Evolutionary conservation across 2,113 vertebrate species (phyloP).

Genomic region (Cettia cetti): DNA sequence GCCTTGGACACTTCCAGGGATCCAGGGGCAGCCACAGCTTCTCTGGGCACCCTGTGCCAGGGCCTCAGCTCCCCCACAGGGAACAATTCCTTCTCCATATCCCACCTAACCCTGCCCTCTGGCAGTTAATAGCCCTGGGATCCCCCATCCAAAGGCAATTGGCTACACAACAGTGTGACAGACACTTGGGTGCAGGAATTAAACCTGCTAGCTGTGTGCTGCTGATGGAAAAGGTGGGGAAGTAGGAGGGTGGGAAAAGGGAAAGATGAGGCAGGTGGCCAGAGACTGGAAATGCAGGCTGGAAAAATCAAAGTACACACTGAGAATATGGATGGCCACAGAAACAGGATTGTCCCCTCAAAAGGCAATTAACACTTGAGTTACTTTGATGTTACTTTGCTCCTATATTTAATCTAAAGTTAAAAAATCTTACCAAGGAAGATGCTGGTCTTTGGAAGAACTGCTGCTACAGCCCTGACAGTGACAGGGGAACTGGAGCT

Average conservation of each 20-base stretch:
- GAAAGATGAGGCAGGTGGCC: not conserved
- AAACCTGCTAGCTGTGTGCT: not conserved
- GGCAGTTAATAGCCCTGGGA: not conserved
- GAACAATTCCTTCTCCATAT: not conserved
- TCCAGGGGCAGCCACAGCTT: not conserved
- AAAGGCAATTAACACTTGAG: not conserved
- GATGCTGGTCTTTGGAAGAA: not conserved
- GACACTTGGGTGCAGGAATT: not conserved
- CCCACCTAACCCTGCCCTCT: not conserved
- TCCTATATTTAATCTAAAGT: not conserved
- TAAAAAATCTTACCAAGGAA: not conserved
- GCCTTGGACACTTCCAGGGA: not conserved
- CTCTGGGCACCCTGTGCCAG: not conserved
- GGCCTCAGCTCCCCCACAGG: rapidly evolving
- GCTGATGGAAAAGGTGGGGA: not conserved
- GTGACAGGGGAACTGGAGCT: rapidly evolving
- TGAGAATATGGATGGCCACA: not conserved
- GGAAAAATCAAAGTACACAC: rapidly evolving
- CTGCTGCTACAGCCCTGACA: not conserved
- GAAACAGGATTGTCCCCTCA: not conserved
- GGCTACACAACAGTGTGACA: not conserved
- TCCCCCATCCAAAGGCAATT: not conserved
- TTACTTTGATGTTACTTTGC: not conserved
- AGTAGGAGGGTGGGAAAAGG: not conserved
- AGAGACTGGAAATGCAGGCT: not conserved